Conservation (phyloP, 2,113 vertebrate species). For the Poeciliopsis prolifica region DNA sequence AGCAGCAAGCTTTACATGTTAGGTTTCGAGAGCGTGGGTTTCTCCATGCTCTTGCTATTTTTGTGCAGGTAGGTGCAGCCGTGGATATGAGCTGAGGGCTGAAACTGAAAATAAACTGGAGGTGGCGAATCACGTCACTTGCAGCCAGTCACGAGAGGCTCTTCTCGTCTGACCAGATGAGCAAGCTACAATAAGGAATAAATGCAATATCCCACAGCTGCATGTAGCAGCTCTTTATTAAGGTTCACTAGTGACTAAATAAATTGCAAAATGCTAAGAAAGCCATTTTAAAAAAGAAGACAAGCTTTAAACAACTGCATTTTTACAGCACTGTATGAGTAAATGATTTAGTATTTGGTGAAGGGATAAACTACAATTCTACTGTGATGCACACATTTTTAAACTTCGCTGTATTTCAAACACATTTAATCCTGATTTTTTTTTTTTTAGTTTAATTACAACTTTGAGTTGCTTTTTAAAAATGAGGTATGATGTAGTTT, state of each 20-base stretch:
- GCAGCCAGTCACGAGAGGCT: neutral
- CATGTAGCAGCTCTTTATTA: neutral
- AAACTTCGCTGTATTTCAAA: too few species aligned
- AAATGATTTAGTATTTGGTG: too few species aligned
- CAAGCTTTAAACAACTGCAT: too few species aligned
- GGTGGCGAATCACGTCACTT: neutral
- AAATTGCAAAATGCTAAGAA: too few species aligned
- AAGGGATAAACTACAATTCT: too few species aligned
- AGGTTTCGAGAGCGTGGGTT: neutral
- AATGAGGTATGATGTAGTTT: too few species aligned
- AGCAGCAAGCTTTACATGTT: neutral
- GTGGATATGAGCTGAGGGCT: neutral
- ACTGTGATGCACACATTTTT: too few species aligned
- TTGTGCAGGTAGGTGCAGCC: constrained; percentile 8
- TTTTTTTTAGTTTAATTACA: too few species aligned
- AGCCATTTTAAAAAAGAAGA: too few species aligned
- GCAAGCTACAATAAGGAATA: neutral
- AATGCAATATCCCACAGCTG: neutral
- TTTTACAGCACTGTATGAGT: too few species aligned
- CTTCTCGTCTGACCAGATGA: neutral
- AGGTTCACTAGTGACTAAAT: neutral
- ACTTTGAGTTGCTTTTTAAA: too few species aligned
- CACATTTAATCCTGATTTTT: too few species aligned
- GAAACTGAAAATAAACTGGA: constrained; percentile 5
- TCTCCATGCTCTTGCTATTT: constrained; percentile 7